Conservation (phyloP, 2,797 vertebrate genomes). For the Lithobates pipiens region DNA sequence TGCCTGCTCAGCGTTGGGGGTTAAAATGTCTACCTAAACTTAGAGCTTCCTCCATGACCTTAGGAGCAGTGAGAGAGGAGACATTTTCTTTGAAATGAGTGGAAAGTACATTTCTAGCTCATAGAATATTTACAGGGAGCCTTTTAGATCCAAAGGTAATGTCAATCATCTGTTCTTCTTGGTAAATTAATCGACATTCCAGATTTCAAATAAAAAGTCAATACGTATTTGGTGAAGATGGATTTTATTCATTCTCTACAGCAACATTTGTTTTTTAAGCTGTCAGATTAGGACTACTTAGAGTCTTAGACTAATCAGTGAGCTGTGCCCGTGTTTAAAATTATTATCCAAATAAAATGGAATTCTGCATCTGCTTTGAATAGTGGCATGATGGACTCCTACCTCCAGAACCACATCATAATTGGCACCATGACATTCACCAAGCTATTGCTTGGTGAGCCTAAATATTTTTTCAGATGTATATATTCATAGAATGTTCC, state of each 20-base stretch:
- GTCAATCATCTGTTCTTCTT: slow-evolving; percentile 17
- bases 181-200: slow-evolving; percentile 9
- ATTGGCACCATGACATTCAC: too few species aligned
- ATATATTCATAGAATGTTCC: too few species aligned
- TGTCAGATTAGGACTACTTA: slow-evolving; percentile 3
- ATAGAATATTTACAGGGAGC: slow-evolving; percentile 16
- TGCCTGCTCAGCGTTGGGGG: neutral
- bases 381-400: too few species aligned
- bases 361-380: too few species aligned
- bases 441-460: too few species aligned
- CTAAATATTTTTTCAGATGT: too few species aligned
- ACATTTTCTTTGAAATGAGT: slow-evolving; percentile 9
- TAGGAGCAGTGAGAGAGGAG: neutral
- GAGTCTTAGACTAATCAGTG: too few species aligned
- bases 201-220: slow-evolving; percentile 30
- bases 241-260: slow-evolving; percentile 6
- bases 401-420: too few species aligned
- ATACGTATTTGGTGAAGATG: slow-evolving; percentile 33
- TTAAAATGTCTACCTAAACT: neutral
- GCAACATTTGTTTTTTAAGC: neutral
- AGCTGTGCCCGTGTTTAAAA: too few species aligned
- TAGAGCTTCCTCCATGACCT: neutral
- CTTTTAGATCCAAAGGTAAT: slow-evolving; percentile 3
- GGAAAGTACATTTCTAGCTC: neutral
- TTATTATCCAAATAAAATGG: too few species aligned